phyloP scores from a whole-genome alignment of 1,140 invertebrate species.

The Batillaria attramentaria region DNA sequence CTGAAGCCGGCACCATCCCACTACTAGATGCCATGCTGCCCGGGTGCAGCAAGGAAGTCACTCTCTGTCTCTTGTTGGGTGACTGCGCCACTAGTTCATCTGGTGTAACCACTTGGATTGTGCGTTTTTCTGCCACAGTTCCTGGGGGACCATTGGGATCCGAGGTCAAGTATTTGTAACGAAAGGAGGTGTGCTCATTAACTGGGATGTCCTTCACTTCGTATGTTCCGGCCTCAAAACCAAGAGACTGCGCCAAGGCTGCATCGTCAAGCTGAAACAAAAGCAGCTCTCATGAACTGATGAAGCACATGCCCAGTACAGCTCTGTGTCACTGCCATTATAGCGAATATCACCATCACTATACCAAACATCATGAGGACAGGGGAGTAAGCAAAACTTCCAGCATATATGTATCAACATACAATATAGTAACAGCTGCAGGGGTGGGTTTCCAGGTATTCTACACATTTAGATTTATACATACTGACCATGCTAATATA shows the following conservation, averaged over 20 bases:
- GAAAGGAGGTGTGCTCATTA: conserved; percentile 48
- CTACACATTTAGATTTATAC: too few relatives aligned
- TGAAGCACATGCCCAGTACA: neutral
- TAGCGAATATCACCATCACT: neutral
- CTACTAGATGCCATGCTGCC: neutral
- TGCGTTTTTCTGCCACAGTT: conserved; percentile 36
- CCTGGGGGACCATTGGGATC: conserved; percentile 29
- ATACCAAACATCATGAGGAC: neutral
- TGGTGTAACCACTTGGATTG: conserved; percentile 49
- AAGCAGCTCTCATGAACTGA: neutral
- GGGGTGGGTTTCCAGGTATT: too few relatives aligned
- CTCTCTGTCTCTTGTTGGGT: conserved; percentile 26
- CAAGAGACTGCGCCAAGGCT: conserved; percentile 50
- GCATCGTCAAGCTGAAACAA: conserved; percentile 55
- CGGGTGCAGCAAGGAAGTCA: conserved; percentile 30
- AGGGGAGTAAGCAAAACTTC: neutral
- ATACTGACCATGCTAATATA: too few relatives aligned
- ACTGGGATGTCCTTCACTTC: conserved; percentile 54
- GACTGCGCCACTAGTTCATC: conserved; percentile 45
- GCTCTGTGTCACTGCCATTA: neutral
- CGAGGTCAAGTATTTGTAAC: conserved; percentile 52
- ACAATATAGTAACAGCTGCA: too few relatives aligned
- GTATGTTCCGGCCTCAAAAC: conserved; percentile 49
- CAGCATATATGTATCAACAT: neutral
- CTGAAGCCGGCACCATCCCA: conserved; percentile 3